phyloP scores from a whole-genome alignment of 1,140 invertebrate species.

The Drosophila bipectinata region DNA sequence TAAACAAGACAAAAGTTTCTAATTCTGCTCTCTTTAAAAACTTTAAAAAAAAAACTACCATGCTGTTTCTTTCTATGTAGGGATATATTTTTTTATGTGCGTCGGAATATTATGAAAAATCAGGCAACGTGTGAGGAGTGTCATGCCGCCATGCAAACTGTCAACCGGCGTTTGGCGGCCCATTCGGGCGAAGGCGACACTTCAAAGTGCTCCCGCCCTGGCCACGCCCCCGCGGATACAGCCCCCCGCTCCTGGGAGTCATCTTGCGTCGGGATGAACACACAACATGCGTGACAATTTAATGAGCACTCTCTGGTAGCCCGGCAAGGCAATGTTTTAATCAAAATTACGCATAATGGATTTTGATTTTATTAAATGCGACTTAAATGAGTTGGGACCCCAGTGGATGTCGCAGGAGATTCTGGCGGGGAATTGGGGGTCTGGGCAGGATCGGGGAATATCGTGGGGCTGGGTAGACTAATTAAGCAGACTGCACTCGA shows the following conservation, averaged over 20 bases:
- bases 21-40: too few species aligned
- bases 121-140: conserved; percentile 58
- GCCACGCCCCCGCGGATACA: conserved; percentile 4
- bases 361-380: conserved; percentile 83
- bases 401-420: conserved; percentile 9
- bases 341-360: conserved; percentile 81
- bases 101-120: conserved; percentile 54
- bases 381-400: conserved; percentile 76
- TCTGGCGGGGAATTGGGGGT: not conserved
- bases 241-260: conserved; percentile 2
- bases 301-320: conserved; percentile 62
- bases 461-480: conserved; percentile 58
- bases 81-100: conserved; percentile 14
- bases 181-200: conserved; percentile 40
- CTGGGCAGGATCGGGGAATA: not conserved
- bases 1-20: not conserved
- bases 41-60: too few species aligned
- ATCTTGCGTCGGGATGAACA: conserved; percentile 22
- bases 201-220: conserved; percentile 65
- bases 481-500: conserved; percentile 77
- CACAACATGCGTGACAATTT: conserved; percentile 82
- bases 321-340: conserved; percentile 71
- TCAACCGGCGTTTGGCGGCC: conserved; percentile 67
- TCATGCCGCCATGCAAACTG: conserved; percentile 75
- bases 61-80: conserved; percentile 9